Conservation (phyloP, 1,140 invertebrate species). For the Brachionus sp. region DNA sequence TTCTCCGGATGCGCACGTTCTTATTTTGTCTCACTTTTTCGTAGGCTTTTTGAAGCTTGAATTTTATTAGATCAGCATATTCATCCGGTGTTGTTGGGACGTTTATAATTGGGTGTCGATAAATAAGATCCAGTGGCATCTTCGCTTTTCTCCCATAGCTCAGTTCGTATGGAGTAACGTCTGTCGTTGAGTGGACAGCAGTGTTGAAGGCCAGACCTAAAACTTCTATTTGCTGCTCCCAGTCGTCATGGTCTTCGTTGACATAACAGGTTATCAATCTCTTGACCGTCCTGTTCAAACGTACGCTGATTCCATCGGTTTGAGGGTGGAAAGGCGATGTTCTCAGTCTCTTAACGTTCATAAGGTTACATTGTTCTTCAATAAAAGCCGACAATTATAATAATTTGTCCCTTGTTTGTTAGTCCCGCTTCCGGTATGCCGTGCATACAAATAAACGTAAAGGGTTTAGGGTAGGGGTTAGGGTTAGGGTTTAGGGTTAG, state of each 20-base stretch:
- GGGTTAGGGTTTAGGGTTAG: no score
- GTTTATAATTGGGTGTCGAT: neutral
- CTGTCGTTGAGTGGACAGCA: no score
- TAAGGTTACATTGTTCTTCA: slow-evolving; percentile 16
- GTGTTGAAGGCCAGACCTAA: neutral
- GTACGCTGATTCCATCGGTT: slow-evolving; percentile 51
- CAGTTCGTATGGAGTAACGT: neutral
- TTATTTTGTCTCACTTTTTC: neutral
- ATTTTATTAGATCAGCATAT: neutral
- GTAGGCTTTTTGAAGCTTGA: neutral
- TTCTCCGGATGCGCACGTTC: neutral
- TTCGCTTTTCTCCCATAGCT: slow-evolving; percentile 15
- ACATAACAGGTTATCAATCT: neutral
- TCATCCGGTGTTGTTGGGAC: neutral
- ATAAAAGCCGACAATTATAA: neutral
- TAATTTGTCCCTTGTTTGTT: neutral
- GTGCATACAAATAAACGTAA: neutral
- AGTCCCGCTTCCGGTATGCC: neutral
- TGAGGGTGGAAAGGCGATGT: slow-evolving; percentile 52
- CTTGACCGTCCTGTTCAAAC: slow-evolving; percentile 51
- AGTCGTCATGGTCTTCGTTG: neutral
- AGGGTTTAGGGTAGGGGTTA: no score
- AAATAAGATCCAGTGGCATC: slow-evolving; percentile 1
- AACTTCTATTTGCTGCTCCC: neutral
- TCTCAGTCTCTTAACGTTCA: slow-evolving; percentile 34